A percentile compares a stretch with the other conserved stretches of the same genome.
Conservation (phyloP, 2,797 vertebrate genomes). For the Taenioides sp. region DNA sequence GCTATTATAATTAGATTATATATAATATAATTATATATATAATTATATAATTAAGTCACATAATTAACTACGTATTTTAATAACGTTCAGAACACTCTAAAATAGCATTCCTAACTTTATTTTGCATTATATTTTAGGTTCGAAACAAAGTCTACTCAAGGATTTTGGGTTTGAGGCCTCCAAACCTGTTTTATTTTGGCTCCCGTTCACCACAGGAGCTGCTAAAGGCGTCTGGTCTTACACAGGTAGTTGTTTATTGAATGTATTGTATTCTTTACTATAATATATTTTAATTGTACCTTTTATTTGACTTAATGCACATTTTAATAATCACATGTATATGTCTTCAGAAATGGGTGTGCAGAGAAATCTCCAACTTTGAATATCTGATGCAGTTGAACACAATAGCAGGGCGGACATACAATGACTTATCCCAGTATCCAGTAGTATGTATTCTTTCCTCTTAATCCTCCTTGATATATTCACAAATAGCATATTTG, state of each 20-base stretch:
- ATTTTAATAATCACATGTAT: slow-evolving; percentile 2
- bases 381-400: slow-evolving; percentile 99
- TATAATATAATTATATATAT: no score
- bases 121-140: slow-evolving; percentile 68
- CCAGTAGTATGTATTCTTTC: slow-evolving; percentile 85
- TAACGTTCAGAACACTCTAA: not conserved
- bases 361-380: slow-evolving; percentile 95
- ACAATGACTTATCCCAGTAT: slow-evolving; percentile 97
- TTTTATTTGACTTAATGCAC: not conserved
- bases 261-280: not conserved
- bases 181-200: slow-evolving; percentile 88
- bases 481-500: not conserved
- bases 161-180: slow-evolving; percentile 88
- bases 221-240: slow-evolving; percentile 92
- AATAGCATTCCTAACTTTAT: not conserved
- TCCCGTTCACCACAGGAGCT: slow-evolving; percentile 95
- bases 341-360: slow-evolving; percentile 90
- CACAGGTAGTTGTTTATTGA: slow-evolving; percentile 80
- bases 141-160: slow-evolving; percentile 93
- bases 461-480: no score
- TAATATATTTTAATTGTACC: not conserved
- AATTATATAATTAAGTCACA: not conserved
- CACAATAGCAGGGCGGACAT: slow-evolving; percentile 94
- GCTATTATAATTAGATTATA: not conserved
- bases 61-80: not conserved